These are phyloP conservation scores for Macrobrachium nipponense DNA, from an alignment of 1,140 invertebrate species.

Conservation along the genomic window DNA sequence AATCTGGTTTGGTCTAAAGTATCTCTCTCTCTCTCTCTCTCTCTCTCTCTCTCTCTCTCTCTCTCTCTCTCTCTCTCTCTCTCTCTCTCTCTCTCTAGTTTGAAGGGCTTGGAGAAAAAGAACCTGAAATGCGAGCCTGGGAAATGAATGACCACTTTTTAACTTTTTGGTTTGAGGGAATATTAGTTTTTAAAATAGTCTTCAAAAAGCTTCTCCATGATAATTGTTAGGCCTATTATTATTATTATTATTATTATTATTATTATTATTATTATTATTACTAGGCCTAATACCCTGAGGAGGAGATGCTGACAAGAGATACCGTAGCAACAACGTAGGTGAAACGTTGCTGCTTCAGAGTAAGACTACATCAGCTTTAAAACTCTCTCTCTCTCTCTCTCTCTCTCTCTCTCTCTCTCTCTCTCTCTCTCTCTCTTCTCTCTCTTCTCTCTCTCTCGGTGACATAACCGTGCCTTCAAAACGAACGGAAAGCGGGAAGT, in stretches of 20 bases:
- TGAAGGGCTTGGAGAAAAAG: not conserved
- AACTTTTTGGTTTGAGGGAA: not conserved
- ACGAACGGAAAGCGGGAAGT: too few relatives aligned
- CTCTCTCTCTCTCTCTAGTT: slow-evolving; percentile 10
- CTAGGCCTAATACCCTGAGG: too few relatives aligned
- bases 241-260: too few relatives aligned
- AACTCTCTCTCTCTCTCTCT: slow-evolving; percentile 20
- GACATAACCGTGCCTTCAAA: too few relatives aligned
- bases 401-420: not conserved
- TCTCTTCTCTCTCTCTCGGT: too few relatives aligned
- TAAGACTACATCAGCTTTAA: not conserved
- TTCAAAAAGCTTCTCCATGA: too few relatives aligned
- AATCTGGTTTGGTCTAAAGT: not conserved
- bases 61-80: slow-evolving; percentile 24
- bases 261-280: too few relatives aligned
- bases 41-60: slow-evolving; percentile 4
- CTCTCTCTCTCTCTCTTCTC: slow-evolving; percentile 26
- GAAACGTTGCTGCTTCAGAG: not conserved
- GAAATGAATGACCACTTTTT: not conserved
- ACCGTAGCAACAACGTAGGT: too few relatives aligned
- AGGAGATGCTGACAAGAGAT: too few relatives aligned
- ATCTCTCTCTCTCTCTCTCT: too few relatives aligned
- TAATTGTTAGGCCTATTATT: too few relatives aligned
- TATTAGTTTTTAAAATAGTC: not conserved
- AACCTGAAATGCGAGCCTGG: not conserved